Evolutionary conservation across 2,113 vertebrate genomes (phyloP), one percentile per base, ranked within the genome.

Genomic region (Odontophorus gujanensis): DNA sequence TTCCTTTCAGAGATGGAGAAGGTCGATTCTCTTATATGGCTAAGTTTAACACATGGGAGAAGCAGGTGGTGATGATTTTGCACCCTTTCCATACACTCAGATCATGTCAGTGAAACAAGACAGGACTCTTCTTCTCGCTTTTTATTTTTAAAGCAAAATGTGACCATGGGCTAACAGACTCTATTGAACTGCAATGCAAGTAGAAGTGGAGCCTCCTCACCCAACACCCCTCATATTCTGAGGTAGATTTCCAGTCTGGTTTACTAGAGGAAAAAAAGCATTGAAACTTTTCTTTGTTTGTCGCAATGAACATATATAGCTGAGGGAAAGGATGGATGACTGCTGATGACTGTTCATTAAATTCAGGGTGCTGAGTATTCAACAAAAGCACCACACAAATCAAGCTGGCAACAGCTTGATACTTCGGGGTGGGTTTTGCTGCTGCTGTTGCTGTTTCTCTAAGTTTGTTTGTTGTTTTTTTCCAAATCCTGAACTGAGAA

Each of bases 261-360:
- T 73, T 58, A 40, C 25, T n/a, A 7, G 0, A 0, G 4, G 5
- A 4, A 36, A 11, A 38, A 38, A 40, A 47, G 34, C 1, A 3
- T 18, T 4, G 3, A 67, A 82, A 62, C 13, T 53, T 75, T 77
- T 78, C 32, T 78, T 24, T 66, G 40, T 28, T 24, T 74, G 25
- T 53, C 59, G 75, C 50, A 50, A 4, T 34, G 42, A 89, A 42
- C 16, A 50, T 1, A 0, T 47, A 20, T 4, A 89, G 50, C 25
- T 43, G 38, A 86, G 53, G 59, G 25, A 88, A 61, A 57, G 32
- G 24, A n/a, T 34, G 30, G n/a, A 38, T 75, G n/a, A 67, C 48
- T 53, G 25, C 45, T 90, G 50, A 51, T 67, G 50, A 69, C 6
- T 63, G 48, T 42, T 81, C 89, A 12, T 86, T 81, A 86, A 77